Conservation (phyloP, 2,113 vertebrate genomes). For the Mesitornis unicolor region DNA sequence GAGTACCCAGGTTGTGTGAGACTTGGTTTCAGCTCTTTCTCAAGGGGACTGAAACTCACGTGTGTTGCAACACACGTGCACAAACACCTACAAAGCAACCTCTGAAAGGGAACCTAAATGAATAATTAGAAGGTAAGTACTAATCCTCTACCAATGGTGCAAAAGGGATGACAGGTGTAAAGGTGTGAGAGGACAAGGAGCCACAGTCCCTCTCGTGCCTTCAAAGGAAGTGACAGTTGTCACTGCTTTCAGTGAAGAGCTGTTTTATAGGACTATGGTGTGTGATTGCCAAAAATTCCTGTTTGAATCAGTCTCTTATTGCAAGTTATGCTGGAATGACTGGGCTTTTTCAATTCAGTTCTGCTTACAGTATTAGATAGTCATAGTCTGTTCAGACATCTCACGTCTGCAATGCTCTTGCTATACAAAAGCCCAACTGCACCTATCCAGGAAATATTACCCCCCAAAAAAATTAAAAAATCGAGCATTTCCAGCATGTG, state of each 20-base stretch:
- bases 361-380: not conserved
- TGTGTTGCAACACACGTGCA: not conserved
- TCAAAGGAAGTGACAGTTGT: not conserved
- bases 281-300: not conserved
- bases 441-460: not conserved
- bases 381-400: not conserved
- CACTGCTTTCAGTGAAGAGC: not conserved
- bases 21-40: not conserved
- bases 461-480: not conserved
- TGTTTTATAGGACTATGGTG: not conserved
- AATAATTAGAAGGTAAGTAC: not conserved
- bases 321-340: not conserved
- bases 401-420: not conserved
- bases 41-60: rapidly evolving
- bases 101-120: not conserved
- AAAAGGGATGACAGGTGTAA: not conserved
- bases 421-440: not conserved
- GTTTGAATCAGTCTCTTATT: not conserved
- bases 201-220: too few relatives aligned
- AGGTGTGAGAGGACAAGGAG: not conserved
- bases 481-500: not conserved
- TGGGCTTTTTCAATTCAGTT: not conserved
- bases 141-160: not conserved
- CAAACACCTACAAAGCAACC: not conserved
- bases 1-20: not conserved